Conservation (phyloP, 2,888 invertebrate species). For the Agriopis marginaria region DNA sequence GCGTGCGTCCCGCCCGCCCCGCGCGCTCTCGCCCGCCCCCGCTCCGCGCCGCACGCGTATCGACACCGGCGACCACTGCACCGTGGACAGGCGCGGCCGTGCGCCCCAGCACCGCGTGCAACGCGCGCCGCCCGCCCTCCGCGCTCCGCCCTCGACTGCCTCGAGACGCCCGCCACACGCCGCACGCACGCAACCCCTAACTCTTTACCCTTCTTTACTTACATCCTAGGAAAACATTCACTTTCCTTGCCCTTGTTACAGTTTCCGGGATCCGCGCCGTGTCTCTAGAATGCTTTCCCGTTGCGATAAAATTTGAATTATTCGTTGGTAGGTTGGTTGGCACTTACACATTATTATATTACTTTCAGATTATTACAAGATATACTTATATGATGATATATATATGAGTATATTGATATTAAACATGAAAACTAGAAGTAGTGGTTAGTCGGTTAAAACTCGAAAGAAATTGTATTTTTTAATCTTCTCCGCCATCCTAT, state of each 20-base stretch:
- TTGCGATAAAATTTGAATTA: constrained; percentile 7
- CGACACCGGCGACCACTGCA: constrained; percentile 52
- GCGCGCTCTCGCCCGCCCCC: constrained; percentile 49
- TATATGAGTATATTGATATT: too few species aligned
- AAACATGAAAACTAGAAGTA: too few species aligned
- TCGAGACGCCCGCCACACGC: constrained; percentile 58
- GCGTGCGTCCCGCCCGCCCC: constrained; percentile 63
- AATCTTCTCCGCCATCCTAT: too few species aligned
- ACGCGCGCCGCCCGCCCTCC: constrained; percentile 55
- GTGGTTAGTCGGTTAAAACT: too few species aligned
- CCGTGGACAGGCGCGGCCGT: constrained; percentile 46
- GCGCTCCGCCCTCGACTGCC: constrained; percentile 46
- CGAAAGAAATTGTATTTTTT: too few species aligned
- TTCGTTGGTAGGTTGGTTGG: background rate
- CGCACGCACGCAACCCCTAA: constrained; percentile 56
- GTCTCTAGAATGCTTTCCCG: constrained; percentile 21
- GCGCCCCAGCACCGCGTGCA: constrained; percentile 65
- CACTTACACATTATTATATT: background rate
- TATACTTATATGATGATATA: too few species aligned
- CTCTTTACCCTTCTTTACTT: constrained; percentile 39
- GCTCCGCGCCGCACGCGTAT: constrained; percentile 47
- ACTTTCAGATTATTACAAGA: too few species aligned
- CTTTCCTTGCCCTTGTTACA: constrained; percentile 63
- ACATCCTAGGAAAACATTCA: constrained; percentile 63
- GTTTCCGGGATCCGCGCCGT: constrained; percentile 55